Evolutionary conservation across 1,140 invertebrate species (phyloP).

Genomic region (Lordiphosa collinella): DNA sequence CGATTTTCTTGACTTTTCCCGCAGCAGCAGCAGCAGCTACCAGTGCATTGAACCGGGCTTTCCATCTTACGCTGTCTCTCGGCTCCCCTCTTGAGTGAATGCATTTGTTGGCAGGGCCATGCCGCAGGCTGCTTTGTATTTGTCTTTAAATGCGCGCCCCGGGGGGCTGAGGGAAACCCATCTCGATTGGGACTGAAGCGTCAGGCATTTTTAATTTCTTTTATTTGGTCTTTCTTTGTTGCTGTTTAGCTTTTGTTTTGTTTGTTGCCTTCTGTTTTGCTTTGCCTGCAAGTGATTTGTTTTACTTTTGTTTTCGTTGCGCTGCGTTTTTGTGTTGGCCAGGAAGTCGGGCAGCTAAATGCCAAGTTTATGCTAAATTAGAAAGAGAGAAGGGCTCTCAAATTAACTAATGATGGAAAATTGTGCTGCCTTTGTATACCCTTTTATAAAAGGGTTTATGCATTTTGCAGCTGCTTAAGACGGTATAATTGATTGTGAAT

Average conservation of each 20-base stretch:
- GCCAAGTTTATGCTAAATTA: conserved; percentile 67
- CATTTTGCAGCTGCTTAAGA: neutral
- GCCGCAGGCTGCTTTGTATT: conserved; percentile 37
- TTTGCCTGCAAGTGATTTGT: conserved; percentile 63
- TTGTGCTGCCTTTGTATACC: conserved; percentile 5
- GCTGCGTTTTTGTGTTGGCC: too few relatives aligned
- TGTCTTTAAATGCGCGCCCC: conserved; percentile 17
- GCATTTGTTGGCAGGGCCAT: conserved; percentile 51
- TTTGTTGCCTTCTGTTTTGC: neutral
- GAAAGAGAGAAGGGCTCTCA: conserved; percentile 19
- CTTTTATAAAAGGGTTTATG: neutral
- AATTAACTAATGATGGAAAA: conserved; percentile 75
- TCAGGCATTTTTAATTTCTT: conserved; percentile 66
- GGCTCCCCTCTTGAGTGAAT: conserved; percentile 6
- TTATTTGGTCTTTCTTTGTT: conserved; percentile 49
- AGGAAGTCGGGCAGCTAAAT: conserved; percentile 36
- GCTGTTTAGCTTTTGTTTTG: neutral
- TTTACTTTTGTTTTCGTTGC: conserved; percentile 60
- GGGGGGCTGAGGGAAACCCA: too few relatives aligned
- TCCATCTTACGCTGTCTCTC: conserved; percentile 1
- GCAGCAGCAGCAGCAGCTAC: conserved; percentile 15
- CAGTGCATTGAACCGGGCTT: conserved; percentile 60
- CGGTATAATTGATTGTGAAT: too few relatives aligned
- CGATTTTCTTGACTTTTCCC: conserved; percentile 66
- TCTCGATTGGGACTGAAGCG: too few relatives aligned